Percentiles rank a stretch among this genome's conserved stretches.
These are phyloP conservation scores for Cabera pusaria DNA, from an alignment of 2,888 invertebrate species.

Conservation along the genomic window DNA sequence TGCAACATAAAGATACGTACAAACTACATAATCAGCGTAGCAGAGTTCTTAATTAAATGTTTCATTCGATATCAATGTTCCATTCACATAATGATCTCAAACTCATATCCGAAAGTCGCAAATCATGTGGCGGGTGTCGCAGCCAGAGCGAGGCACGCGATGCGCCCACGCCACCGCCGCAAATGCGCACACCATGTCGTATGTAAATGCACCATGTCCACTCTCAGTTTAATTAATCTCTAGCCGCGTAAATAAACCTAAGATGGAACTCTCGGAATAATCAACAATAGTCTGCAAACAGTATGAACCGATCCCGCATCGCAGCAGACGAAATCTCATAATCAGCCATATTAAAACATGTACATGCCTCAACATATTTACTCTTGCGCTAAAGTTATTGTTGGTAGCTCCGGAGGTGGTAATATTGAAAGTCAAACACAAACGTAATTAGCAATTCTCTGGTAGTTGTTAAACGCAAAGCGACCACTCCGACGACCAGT, in stretches of 20 bases:
- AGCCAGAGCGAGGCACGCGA: constrained; percentile 27
- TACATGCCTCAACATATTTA: too few species aligned
- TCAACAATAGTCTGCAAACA: constrained; percentile 29
- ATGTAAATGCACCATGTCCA: constrained; percentile 80
- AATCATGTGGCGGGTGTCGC: constrained; percentile 32
- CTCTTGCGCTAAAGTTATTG: too few species aligned
- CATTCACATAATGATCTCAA: constrained; percentile 45
- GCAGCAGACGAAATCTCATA: too few species aligned
- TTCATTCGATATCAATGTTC: constrained; percentile 26
- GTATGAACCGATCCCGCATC: constrained; percentile 5
- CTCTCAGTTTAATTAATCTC: constrained; percentile 78
- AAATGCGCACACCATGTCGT: constrained; percentile 81
- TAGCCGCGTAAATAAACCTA: constrained; percentile 75
- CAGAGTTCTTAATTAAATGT: constrained; percentile 32
- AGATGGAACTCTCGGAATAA: constrained; percentile 62
- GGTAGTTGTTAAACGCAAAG: constrained; percentile 7
- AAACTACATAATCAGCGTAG: too few species aligned
- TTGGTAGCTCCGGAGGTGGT: too few species aligned
- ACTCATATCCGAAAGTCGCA: constrained; percentile 48
- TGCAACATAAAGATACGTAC: too few species aligned
- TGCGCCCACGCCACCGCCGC: constrained; percentile 64
- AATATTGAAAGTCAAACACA: too few species aligned
- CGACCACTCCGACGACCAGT: constrained; percentile 7
- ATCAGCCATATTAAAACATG: too few species aligned
- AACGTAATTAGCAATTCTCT: constrained; percentile 23